Conservation (phyloP, 2,797 vertebrate species). For the Gouania willdenowi region DNA sequence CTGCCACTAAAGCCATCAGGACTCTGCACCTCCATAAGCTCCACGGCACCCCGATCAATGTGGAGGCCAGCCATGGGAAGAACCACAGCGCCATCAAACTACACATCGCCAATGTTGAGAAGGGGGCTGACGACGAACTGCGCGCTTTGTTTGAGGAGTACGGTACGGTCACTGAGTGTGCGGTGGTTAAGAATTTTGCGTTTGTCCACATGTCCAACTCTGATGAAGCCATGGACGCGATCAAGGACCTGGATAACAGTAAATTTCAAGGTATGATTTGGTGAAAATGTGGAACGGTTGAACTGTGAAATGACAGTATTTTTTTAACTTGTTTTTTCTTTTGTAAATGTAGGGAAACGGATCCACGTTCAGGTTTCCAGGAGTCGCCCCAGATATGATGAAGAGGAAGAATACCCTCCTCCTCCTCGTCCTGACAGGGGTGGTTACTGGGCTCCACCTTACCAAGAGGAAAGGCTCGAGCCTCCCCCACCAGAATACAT, state of each 20-base stretch:
- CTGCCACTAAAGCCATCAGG: conserved; percentile 77
- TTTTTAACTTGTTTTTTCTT: neutral
- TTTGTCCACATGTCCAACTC: conserved; percentile 80
- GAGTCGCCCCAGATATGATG: conserved; percentile 85
- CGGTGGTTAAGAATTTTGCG: conserved; percentile 78
- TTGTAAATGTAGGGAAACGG: conserved; percentile 77
- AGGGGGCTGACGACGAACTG: conserved; percentile 69
- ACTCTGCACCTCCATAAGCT: conserved; percentile 75
- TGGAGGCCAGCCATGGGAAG: conserved; percentile 77
- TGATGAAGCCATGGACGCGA: conserved; percentile 78
- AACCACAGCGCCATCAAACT: conserved; percentile 76
- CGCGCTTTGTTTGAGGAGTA: conserved; percentile 77
- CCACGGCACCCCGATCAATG: conserved; percentile 75
- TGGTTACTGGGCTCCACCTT: conserved; percentile 73
- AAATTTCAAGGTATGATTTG: conserved; percentile 69
- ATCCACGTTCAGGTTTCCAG: conserved; percentile 95
- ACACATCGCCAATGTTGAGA: conserved; percentile 81
- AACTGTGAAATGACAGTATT: accelerated
- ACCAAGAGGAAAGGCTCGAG: conserved; percentile 66
- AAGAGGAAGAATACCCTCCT: conserved; percentile 77
- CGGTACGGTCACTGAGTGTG: conserved; percentile 72
- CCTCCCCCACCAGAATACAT: conserved; percentile 63
- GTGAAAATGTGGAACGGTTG: accelerated
- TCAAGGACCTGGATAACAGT: conserved; percentile 74
- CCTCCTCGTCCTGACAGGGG: conserved; percentile 70